phyloP scores from a whole-genome alignment of 2,113 vertebrate species.

The Chaetorhynchus papuensis region DNA sequence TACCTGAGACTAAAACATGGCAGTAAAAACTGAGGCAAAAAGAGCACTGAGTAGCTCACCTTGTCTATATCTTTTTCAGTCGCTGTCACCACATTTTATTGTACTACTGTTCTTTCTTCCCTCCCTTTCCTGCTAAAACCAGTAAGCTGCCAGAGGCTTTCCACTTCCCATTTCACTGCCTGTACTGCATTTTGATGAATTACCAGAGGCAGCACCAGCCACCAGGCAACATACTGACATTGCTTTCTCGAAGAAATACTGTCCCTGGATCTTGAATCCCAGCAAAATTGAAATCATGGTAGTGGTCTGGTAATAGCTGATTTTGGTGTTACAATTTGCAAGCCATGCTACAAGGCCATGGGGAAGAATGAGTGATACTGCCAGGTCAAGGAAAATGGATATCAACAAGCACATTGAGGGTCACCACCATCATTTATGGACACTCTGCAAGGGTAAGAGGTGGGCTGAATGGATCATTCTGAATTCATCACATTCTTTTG shows the following conservation, averaged over 20 bases:
- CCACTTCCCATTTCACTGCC: neutral
- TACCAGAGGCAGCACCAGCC: neutral
- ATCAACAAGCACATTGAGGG: neutral
- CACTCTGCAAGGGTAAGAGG: neutral
- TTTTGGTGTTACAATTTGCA: conserved; percentile 13
- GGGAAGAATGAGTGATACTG: neutral
- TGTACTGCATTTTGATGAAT: neutral
- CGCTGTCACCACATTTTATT: neutral
- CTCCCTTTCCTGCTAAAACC: neutral
- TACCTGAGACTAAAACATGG: neutral
- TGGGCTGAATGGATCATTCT: neutral
- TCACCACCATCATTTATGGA: conserved; percentile 26
- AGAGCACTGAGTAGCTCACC: neutral
- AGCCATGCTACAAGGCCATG: neutral
- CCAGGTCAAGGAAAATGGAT: neutral
- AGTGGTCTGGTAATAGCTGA: conserved; percentile 6
- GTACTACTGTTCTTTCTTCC: neutral
- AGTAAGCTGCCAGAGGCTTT: neutral
- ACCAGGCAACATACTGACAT: neutral
- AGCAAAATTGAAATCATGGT: neutral
- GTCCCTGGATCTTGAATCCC: neutral
- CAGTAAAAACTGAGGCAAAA: neutral
- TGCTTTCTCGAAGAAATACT: conserved; percentile 17
- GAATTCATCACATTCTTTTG: conserved; percentile 5
- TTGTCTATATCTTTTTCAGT: neutral